A percentile compares a stretch with the other conserved stretches of the same genome.
Evolutionary conservation across 2,888 invertebrate genomes (phyloP).

Genomic region (Diarsia mendica): DNA sequence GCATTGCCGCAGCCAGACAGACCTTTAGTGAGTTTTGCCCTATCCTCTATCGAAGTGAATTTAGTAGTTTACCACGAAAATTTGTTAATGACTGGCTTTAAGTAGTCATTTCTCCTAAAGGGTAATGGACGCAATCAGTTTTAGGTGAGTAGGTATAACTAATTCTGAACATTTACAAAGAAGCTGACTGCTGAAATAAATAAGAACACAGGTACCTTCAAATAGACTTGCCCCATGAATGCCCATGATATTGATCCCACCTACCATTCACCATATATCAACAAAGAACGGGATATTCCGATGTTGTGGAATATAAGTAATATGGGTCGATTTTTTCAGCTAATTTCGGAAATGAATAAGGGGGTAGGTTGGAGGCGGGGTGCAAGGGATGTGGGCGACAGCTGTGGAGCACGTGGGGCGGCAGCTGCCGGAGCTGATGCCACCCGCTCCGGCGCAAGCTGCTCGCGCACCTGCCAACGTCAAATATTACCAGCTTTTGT

Average conservation of each 20-base stretch:
- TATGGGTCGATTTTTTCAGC: conserved; percentile 57
- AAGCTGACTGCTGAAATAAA: background rate
- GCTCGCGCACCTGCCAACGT: conserved; percentile 83
- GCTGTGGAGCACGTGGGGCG: conserved; percentile 87
- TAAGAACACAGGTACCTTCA: background rate
- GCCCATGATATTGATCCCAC: background rate
- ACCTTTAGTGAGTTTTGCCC: conserved; percentile 36
- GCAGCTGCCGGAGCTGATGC: conserved; percentile 78
- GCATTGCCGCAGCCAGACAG: conserved; percentile 63
- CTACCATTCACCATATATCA: background rate
- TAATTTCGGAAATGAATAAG: conserved; percentile 62
- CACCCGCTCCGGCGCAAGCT: conserved; percentile 82
- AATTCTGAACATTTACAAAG: background rate
- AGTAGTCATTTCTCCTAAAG: background rate
- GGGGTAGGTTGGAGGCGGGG: conserved; percentile 67
- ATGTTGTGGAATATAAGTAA: conserved; percentile 22
- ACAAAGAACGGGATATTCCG: conserved; percentile 26
- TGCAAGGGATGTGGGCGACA: conserved; percentile 80
- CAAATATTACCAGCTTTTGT: conserved; percentile 78
- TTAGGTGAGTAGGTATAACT: background rate
- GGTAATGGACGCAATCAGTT: background rate
- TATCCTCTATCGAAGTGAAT: conserved; percentile 33
- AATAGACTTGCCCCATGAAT: background rate
- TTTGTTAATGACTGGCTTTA: conserved; percentile 9
- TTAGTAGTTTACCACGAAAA: conserved; percentile 11